Percentiles rank a stretch among this genome's conserved stretches.
These are phyloP conservation scores for Rhinoraja longicauda DNA, from an alignment of 2,797 vertebrate genomes.

Conservation along the genomic window DNA sequence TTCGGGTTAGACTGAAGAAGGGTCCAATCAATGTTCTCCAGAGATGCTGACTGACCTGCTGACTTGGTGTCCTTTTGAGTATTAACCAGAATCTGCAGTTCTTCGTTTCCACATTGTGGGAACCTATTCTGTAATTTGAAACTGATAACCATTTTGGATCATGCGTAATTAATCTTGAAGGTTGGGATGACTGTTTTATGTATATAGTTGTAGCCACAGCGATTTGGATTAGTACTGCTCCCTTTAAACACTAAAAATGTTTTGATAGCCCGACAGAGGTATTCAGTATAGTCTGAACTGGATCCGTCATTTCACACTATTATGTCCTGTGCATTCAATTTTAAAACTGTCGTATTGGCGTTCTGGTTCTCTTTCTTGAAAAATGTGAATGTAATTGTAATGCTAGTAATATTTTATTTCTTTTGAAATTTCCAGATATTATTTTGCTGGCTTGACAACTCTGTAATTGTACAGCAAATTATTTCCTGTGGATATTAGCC, in stretches of 20 bases:
- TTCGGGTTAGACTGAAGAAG: too few species aligned
- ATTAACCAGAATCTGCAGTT: too few species aligned
- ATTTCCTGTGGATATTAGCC: neutral
- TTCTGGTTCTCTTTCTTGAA: neutral
- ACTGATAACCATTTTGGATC: neutral
- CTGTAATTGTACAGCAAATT: neutral
- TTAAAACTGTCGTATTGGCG: neutral
- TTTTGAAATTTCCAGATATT: neutral
- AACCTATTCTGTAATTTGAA: neutral
- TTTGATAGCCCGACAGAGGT: neutral
- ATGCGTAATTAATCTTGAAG: neutral
- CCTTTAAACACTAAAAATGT: neutral
- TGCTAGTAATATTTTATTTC: neutral
- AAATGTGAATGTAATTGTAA: neutral
- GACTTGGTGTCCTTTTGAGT: too few species aligned
- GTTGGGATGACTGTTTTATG: neutral
- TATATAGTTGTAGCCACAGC: neutral
- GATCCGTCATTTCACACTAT: neutral
- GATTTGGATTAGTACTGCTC: neutral
- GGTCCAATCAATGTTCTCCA: too few species aligned
- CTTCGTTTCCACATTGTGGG: too few species aligned
- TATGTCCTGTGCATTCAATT: neutral
- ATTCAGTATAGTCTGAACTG: neutral
- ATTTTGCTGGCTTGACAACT: neutral
- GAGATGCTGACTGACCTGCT: too few species aligned